Percentiles rank a stretch among this genome's conserved stretches.
phyloP scores from a whole-genome alignment of 23 tunicate species.

The Phallusia fumigata region DNA sequence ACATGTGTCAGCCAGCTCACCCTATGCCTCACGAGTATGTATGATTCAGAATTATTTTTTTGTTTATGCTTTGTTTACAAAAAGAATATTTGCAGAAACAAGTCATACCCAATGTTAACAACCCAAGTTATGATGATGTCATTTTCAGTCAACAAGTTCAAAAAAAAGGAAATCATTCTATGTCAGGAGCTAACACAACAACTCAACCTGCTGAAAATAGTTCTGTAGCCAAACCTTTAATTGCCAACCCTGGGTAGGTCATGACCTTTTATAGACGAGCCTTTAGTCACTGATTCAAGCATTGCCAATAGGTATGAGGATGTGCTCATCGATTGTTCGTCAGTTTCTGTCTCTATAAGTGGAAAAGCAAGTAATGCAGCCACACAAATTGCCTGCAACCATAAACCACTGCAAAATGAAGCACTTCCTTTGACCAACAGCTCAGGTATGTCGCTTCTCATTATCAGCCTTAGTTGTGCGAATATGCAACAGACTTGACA shows the following conservation, averaged over 20 bases:
- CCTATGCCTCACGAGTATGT: background rate
- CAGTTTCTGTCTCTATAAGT: background rate
- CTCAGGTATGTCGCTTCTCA: background rate
- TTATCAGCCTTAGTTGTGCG: background rate
- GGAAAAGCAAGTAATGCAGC: background rate
- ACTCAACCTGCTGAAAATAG: conserved; percentile 10
- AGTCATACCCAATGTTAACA: conserved; percentile 48
- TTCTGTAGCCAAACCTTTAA: conserved; percentile 23
- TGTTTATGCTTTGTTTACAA: background rate
- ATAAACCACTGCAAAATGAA: background rate
- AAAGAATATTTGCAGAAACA: background rate
- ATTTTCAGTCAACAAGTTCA: conserved; percentile 36
- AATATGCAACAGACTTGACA: background rate
- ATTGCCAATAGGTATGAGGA: conserved; percentile 20
- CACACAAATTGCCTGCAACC: background rate
- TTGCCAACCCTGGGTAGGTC: conserved; percentile 52
- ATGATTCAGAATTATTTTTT: background rate
- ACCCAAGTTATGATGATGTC: conserved; percentile 65
- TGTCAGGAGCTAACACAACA: background rate
- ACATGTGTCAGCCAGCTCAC: background rate
- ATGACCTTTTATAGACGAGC: background rate
- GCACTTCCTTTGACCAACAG: background rate
- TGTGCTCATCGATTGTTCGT: conserved; percentile 21
- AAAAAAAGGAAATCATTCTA: background rate
- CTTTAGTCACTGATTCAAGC: background rate